Evolutionary conservation across 2,113 vertebrate species (phyloP), one percentile per base, ranked within the genome.

Genomic region (Axis porcinus): DNA sequence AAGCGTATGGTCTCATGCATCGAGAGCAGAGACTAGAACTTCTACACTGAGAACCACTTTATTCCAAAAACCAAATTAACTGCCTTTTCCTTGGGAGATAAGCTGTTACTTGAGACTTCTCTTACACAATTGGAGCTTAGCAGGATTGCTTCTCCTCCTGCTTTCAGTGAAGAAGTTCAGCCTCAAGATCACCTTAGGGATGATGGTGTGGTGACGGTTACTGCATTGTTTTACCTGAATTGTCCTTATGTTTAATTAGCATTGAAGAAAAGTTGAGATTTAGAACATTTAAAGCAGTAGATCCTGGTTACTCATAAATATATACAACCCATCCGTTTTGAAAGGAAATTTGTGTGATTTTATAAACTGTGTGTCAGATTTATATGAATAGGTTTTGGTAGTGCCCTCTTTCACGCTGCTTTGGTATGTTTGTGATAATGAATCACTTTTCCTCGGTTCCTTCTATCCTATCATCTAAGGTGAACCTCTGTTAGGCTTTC

Each of bases 1-100:
- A 81, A 58, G n/a, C 4, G 0, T 11, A 4, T 28, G 4, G 6
- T 28, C 23, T 67, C 10, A 36, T 6, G 5, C 9, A 36, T 17
- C 11, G 25, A 81, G 47, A 27, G 2, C 27, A 30, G 57, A 86
- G 2, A 45, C 2, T 82, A 7, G 23, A 54, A 70, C 19, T 84
- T 36, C 76, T 33, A 0, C 13, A 23, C 5, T 57, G 17, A 89
- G 11, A 23, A 6, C 27, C 12, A 13, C 47, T 79, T 55, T 78
- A 52, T 58, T 36, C 28, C 4, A 33, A 40, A 85, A 89, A 40
- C 23, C 33, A 70, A 27, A 33, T 12, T 33, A 58, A 45, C 17
- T 3, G 23, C 25, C 2, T 52, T 85, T 58, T 55, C 36, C n/a
- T 52, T 6, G 25, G 45, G 60, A 40, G 28, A 6, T 54, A n/a